Evolutionary conservation across 2,888 invertebrate species (phyloP).

Genomic region (Drosophila yooni): DNA sequence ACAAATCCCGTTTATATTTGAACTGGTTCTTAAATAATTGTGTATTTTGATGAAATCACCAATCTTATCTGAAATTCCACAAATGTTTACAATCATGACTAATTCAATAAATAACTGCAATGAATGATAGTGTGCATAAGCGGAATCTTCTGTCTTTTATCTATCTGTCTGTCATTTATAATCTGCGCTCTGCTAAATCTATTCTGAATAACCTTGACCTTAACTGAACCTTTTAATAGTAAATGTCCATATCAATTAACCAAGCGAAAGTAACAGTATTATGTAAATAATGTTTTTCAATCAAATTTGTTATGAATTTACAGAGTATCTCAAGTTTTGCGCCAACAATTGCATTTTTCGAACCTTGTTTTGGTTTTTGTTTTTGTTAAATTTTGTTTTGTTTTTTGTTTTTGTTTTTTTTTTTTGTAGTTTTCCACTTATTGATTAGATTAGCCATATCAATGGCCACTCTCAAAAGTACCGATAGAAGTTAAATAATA

Average conservation of each 20-base stretch:
- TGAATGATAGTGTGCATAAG: not conserved
- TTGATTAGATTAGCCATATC: slow-evolving; percentile 43
- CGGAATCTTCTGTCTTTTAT: not conserved
- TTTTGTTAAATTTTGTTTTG: not conserved
- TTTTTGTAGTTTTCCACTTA: not conserved
- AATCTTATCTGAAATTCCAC: not conserved
- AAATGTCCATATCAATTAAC: not conserved
- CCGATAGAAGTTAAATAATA: slow-evolving; percentile 12
- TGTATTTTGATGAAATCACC: not conserved
- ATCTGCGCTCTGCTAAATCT: not conserved
- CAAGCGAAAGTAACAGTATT: not conserved
- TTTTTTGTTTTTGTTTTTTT: not conserved
- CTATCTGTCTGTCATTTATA: not conserved
- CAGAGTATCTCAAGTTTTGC: not conserved
- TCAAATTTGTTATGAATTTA: not conserved
- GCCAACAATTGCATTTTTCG: not conserved
- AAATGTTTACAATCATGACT: not conserved
- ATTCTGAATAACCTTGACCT: not conserved
- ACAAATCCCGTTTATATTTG: not conserved
- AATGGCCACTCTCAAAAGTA: slow-evolving; percentile 5
- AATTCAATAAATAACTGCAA: not conserved
- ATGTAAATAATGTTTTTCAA: not conserved
- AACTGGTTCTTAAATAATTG: not conserved
- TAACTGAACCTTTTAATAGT: not conserved
- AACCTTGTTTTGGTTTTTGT: not conserved